Base-by-base conservation (phyloP, 2,888 invertebrate genomes). In the Himalopsyche tibetana region DNA sequence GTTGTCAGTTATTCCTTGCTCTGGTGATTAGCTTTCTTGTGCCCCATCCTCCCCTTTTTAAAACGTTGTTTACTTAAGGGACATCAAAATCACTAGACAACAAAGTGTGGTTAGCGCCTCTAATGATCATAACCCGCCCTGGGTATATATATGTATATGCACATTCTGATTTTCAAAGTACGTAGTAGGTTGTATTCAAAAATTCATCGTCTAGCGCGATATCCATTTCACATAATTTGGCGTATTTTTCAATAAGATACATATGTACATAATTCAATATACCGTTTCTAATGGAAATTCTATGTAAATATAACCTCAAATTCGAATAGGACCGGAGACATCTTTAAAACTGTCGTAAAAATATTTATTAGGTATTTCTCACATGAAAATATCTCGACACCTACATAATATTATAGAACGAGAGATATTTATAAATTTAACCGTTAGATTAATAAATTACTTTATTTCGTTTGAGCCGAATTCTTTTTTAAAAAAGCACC, bases 391-490 rank as follows among this genome's bases (percentile, higher is more conserved):
- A 63, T 28, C 63, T 8, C 19, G 63, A 19, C 63, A 63, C 63
- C 63, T 63, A 63, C 63, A 63, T 63, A 63, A 63, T 63, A 19
- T 9, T 63, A 63, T 19, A 19, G 28, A 63, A 63, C 9, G 63
- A 28, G 11, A 63, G 63, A 63, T 63, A 19, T 63, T 63, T n/a
- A 63, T n/a, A 63, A 19, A 19, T 63, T 63, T 5, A 63, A 63
- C 63, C 63, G 63, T 63, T 63, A 63, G 63, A 63, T 63, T 63
- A 63, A 63, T 63, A 63, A 63, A 63, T 63, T 63, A 63, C 8
- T 63, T 63, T 28, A 63, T 63, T 63, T 63, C 63, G 63, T 63
- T 19, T 63, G 63, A n/a, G 63, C 11, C 9, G 63, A 63, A 63
- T 63, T 63, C n/a, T 63, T 63, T 63, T 63, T 63, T 3, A 56